These are phyloP conservation scores for Eospalax fontanierii DNA, from an alignment of 2,797 vertebrate genomes.

Conservation along the genomic window DNA sequence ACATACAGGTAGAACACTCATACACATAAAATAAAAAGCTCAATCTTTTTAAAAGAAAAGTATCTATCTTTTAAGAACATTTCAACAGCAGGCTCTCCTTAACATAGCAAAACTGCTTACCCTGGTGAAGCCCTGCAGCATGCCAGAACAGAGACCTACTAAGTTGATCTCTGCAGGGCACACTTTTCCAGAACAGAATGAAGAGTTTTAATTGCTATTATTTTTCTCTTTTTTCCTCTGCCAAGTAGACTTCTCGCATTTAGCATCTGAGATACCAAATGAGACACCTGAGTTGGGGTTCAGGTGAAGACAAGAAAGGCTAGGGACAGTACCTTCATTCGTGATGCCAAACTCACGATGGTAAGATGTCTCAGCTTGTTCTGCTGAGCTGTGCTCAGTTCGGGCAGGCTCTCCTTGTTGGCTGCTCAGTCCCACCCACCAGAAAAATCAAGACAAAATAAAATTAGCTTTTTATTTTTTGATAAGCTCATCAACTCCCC, in stretches of 20 bases:
- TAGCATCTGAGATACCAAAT: background rate
- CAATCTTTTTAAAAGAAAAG: constrained; percentile 9
- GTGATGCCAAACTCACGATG: constrained; percentile 91
- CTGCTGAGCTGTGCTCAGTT: constrained; percentile 91
- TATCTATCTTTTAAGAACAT: background rate
- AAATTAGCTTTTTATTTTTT: constrained; percentile 78
- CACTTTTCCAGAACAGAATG: constrained; percentile 4
- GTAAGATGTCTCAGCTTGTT: constrained; percentile 94
- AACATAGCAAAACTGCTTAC: background rate
- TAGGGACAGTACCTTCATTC: constrained; percentile 89
- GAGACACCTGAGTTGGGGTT: background rate
- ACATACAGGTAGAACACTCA: too few species aligned
- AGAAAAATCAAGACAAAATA: constrained; percentile 84
- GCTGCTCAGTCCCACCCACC: constrained; percentile 88
- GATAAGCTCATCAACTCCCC: constrained; percentile 1
- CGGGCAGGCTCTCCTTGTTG: constrained; percentile 91
- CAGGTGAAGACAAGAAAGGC: background rate
- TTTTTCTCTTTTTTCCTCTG: constrained; percentile 29
- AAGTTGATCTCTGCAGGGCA: background rate
- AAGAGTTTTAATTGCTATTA: background rate
- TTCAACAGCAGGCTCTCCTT: background rate
- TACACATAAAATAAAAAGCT: too few species aligned
- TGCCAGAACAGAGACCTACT: constrained; percentile 13
- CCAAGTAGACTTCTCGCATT: background rate
- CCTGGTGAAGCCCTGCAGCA: background rate